These are phyloP conservation scores for Whitmania pigra DNA, from an alignment of 1,140 invertebrate species.

Conservation along the genomic window DNA sequence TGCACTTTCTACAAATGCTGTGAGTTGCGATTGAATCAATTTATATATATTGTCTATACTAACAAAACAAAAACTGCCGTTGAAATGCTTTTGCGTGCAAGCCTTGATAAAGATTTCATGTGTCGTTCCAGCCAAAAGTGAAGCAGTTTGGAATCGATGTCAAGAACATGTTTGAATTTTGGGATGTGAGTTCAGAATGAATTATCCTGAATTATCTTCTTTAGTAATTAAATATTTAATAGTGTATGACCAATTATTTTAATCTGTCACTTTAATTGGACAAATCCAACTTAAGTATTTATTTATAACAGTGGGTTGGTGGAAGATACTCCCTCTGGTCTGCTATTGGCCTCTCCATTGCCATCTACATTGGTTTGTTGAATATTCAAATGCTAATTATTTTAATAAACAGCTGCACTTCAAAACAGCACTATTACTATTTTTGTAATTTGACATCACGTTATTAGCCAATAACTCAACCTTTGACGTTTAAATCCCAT, in stretches of 20 bases:
- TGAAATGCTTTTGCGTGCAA: too few species aligned
- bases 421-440: slow-evolving; percentile 12
- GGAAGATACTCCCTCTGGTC: slow-evolving; percentile 96
- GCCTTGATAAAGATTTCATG: slow-evolving; percentile 17
- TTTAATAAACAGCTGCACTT: not conserved
- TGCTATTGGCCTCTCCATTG: slow-evolving; percentile 92
- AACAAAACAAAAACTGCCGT: too few species aligned
- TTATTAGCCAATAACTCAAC: not conserved
- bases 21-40: slow-evolving; percentile 35
- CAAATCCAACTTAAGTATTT: not conserved
- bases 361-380: slow-evolving; percentile 63
- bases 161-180: slow-evolving; percentile 98
- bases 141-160: slow-evolving; percentile 91
- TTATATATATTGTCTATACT: too few species aligned
- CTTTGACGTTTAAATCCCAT: too few species aligned
- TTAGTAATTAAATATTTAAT: not conserved
- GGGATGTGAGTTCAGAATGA: slow-evolving; percentile 58
- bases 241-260: too few species aligned
- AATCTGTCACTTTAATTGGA: too few species aligned
- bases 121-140: slow-evolving; percentile 55
- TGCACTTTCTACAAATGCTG: slow-evolving; percentile 83
- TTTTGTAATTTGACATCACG: not conserved
- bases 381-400: not conserved
- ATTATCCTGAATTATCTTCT: not conserved
- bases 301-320: slow-evolving; percentile 68